Base-by-base conservation (phyloP, 1,140 invertebrate genomes). In the Zaprionus lachaisei region DNA sequence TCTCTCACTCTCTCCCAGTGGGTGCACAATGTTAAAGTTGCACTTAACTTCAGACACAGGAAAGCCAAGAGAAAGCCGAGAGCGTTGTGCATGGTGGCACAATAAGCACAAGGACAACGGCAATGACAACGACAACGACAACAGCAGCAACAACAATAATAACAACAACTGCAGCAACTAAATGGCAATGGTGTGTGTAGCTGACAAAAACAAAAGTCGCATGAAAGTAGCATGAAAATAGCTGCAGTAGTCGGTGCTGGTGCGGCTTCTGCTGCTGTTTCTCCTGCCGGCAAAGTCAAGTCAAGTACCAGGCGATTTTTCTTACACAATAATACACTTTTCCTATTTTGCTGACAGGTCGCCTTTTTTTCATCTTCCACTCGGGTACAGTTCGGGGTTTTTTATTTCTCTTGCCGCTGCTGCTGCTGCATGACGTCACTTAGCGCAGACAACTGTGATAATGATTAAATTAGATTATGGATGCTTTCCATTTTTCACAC, bases 401-500 rank as follows among this genome's bases (percentile, higher is more conserved):
- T 80, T 77, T 72, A 2, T 49, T 65, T 49, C 26, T 38, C 38
- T 2, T 47, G 7, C 44, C 64, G 47, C 51, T 78, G 71, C 17
- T 28, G 49, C 67, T 62, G 20, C 67, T 67, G 26, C 51, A 38
- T 90, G 86, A 90, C 85, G 85, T 90, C 85, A 85, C 85, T 91
- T 90, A 82, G 86, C 68, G 77, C 85, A 90, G 85, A 89, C 79
- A 90, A 75, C 85, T 90, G 85, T 85, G 85, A 89, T 89, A 89
- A 89, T 90, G 85, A 89, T 89, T 85, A 90, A 82, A 90, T 90
- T 90, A 90, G 86, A 90, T 90, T 90, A 90, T 90, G 63, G 85
- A 90, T 90, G 85, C 85, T 90, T 85, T 85, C 71, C 77, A 90
- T 91, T 90, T 90, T 90, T 89, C 85, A 89, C 85, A 85, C 85